Evolutionary conservation across 2,113 vertebrate genomes (phyloP).

Genomic region (Galeopterus variegatus): DNA sequence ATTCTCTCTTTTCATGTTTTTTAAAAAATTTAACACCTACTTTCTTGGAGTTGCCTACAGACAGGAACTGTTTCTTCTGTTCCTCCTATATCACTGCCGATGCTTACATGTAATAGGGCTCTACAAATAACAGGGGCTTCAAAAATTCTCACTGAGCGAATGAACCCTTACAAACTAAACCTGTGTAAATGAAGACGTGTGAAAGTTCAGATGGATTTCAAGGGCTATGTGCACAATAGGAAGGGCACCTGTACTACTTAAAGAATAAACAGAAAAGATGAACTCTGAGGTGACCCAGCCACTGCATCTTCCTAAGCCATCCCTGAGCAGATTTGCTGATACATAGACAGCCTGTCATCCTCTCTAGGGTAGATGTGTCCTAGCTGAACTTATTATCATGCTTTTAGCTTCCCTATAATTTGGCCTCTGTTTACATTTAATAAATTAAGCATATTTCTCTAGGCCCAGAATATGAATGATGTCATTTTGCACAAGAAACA

Average conservation of each 20-base stretch:
- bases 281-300: not conserved
- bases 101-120: not conserved
- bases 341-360: not conserved
- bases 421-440: conserved; percentile 38
- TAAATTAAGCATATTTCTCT: conserved; percentile 53
- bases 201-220: not conserved
- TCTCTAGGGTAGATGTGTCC: not conserved
- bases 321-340: not conserved
- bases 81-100: not conserved
- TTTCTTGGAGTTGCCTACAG: not conserved
- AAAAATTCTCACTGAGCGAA: not conserved
- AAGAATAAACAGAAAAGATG: not conserved
- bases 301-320: not conserved
- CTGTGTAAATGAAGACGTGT: not conserved
- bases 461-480: not conserved
- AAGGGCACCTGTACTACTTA: not conserved
- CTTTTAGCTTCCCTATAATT: conserved; percentile 43
- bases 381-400: not conserved
- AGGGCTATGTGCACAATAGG: not conserved
- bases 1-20: not conserved
- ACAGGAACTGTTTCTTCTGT: not conserved
- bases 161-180: not conserved
- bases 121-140: not conserved
- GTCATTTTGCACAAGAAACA: conserved; percentile 1
- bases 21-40: not conserved